These are phyloP conservation scores for Garra rufa DNA, from an alignment of 2,113 vertebrate genomes.

Conservation along the genomic window DNA sequence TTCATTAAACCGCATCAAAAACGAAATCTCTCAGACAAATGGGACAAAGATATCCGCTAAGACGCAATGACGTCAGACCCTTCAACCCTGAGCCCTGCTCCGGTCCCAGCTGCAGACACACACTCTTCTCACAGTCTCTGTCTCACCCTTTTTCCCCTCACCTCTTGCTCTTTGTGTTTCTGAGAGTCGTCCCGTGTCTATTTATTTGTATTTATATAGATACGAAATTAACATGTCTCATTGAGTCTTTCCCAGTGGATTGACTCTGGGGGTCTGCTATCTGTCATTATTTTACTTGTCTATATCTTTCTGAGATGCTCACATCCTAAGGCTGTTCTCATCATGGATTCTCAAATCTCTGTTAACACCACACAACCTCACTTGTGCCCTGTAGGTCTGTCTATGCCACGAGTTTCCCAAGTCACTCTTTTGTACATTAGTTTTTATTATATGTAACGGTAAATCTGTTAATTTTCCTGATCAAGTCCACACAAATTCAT, in stretches of 20 bases:
- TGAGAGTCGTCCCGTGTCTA: conserved; percentile 34
- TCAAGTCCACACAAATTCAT: conserved; percentile 49
- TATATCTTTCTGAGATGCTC: conserved; percentile 50
- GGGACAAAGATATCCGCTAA: conserved; percentile 53
- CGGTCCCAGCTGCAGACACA: conserved; percentile 74
- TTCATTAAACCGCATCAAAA: conserved; percentile 56
- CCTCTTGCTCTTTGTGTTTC: conserved; percentile 50
- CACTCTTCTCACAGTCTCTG: conserved; percentile 70
- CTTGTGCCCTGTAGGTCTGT: not conserved
- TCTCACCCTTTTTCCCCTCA: conserved; percentile 9
- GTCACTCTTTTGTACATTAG: not conserved
- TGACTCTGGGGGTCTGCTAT: not conserved
- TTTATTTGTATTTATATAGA: conserved; percentile 44
- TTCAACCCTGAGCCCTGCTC: conserved; percentile 69
- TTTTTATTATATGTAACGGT: too few relatives aligned
- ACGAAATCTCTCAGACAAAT: conserved; percentile 53
- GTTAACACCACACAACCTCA: not conserved
- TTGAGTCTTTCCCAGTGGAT: conserved; percentile 30
- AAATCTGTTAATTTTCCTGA: not conserved
- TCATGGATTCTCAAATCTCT: not conserved
- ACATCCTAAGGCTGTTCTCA: conserved; percentile 46
- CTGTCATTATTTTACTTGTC: conserved; percentile 56
- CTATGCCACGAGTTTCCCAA: not conserved
- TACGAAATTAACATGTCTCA: conserved; percentile 41
- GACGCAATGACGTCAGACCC: conserved; percentile 67